These are phyloP conservation scores for Lichenostomus cassidix DNA, from an alignment of 2,113 vertebrate genomes.

Conservation along the genomic window DNA sequence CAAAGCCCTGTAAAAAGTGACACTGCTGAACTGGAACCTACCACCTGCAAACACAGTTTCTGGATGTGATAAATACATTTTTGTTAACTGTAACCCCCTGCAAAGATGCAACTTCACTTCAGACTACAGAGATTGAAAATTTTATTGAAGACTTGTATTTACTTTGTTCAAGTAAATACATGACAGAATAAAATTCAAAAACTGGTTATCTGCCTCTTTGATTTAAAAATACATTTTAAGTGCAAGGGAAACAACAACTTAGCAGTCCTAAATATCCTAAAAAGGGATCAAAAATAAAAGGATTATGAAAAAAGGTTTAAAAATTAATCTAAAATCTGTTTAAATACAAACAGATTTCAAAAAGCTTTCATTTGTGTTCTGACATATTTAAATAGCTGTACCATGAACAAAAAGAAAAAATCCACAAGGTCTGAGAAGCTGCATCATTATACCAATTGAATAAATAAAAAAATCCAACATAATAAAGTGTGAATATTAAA, in stretches of 20 bases:
- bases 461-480: neutral
- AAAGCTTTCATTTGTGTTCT: neutral
- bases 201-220: neutral
- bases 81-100: neutral
- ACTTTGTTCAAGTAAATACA: neutral
- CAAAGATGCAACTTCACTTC: neutral
- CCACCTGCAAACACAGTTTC: neutral
- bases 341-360: neutral
- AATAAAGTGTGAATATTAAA: neutral
- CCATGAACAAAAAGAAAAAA: neutral
- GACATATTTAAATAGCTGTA: neutral
- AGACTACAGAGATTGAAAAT: neutral
- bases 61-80: neutral
- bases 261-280: neutral
- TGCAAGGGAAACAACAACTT: neutral
- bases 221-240: neutral
- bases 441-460: fast-evolving
- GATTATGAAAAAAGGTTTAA: neutral
- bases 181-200: neutral
- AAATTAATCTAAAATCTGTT: neutral
- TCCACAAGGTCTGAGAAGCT: neutral
- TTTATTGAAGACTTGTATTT: neutral
- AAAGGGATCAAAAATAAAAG: neutral
- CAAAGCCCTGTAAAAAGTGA: neutral
- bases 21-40: neutral